Evolutionary conservation across 2,888 invertebrate species (phyloP), one percentile per base, ranked within the genome.

Genomic region (Zootermopsis nevadensis): DNA sequence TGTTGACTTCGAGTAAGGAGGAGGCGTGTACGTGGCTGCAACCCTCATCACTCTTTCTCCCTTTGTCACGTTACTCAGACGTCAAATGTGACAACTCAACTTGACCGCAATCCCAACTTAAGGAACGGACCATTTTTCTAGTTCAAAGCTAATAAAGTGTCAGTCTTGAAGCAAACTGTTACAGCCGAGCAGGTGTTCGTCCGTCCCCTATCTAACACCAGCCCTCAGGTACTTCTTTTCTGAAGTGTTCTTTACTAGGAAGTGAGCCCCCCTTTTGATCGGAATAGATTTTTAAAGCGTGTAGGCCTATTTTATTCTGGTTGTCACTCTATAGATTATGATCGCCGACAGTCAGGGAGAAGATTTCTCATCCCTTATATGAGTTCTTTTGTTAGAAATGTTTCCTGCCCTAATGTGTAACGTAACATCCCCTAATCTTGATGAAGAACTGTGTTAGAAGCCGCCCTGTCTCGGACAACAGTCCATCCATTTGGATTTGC

Each of bases 371-470:
- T 60, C 27, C 60, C 60, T 27, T 60, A 60, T 60, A 60, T 60
- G n/a, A 60, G n/a, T 27, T 60, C 27, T 27, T 27, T 69, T 69
- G 69, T 69, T 22, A 31, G 60, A 12, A 22, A 22, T 30, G 69
- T 30, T 33, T 10, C 31, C 0, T 69, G 15, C 30, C 33, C 22
- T 31, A 69, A 69, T 33, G 33, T 69, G 31, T 69, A 31, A 66
- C 66, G 66, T 15, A 69, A 69, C 69, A 69, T 69, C 69, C 33
- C 69, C 60, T 69, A 33, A 69, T 69, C 69, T 69, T 33, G 69
- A 69, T 69, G 15, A 33, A 22, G 22, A 33, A 69, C 33, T 22
- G 12, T 69, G 31, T 69, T 15, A 69, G 19, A 22, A 1, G 31
- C 69, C 69, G 66, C 66, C 12, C 33, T 69, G 0, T 60, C 27